Conservation (phyloP, 1,140 invertebrate genomes). For the Sitodiplosis mosellana region DNA sequence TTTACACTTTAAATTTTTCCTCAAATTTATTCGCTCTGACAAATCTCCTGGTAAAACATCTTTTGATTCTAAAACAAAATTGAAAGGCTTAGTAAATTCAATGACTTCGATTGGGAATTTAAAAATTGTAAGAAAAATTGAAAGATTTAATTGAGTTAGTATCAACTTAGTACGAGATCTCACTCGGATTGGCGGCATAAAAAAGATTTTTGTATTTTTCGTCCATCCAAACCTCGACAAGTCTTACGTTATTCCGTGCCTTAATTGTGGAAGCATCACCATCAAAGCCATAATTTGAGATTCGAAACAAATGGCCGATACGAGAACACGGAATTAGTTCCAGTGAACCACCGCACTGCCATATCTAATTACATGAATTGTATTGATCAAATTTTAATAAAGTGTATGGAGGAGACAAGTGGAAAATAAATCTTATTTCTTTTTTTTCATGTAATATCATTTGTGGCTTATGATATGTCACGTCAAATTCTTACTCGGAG, state of each 20-base stretch:
- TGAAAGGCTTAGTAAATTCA: constrained; percentile 33
- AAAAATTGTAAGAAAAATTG: too few species aligned
- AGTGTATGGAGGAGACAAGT: too few species aligned
- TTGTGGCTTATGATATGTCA: too few species aligned
- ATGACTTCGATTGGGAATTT: constrained; percentile 4
- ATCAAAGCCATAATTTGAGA: constrained; percentile 80
- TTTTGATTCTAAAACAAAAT: constrained; percentile 54
- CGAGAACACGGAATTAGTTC: constrained; percentile 93
- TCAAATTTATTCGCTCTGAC: constrained; percentile 46
- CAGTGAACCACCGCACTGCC: constrained; percentile 92
- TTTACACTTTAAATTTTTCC: constrained; percentile 66
- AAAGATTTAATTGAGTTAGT: too few species aligned
- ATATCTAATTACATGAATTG: constrained; percentile 49
- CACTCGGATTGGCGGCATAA: constrained; percentile 30
- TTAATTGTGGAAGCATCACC: constrained; percentile 69
- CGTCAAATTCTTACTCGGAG: constrained; percentile 72
- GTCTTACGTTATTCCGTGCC: constrained; percentile 72
- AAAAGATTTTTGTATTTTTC: constrained; percentile 81
- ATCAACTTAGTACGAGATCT: too few species aligned
- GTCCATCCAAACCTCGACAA: constrained; percentile 87
- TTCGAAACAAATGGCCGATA: constrained; percentile 94
- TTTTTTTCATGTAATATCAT: too few species aligned
- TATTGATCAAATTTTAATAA: too few species aligned
- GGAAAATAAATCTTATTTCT: too few species aligned
- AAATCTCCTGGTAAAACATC: constrained; percentile 67